A percentile compares a stretch with the other conserved stretches of the same genome.
Conservation (phyloP, 2,797 vertebrate genomes). For the Poecilia picta region DNA sequence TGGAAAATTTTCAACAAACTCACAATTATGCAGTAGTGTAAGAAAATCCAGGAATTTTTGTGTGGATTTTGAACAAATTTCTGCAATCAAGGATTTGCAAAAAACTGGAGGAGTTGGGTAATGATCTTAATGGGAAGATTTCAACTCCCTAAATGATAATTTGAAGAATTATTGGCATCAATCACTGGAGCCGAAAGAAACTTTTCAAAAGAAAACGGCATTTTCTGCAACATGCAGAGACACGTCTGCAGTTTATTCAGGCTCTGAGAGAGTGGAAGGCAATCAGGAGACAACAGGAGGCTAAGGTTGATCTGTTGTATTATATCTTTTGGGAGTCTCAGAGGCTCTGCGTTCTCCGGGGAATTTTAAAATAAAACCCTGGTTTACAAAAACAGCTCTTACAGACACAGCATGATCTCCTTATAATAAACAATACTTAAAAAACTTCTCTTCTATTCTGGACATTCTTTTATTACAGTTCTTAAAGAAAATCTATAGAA, state of each 20-base stretch:
- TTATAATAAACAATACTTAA: not conserved
- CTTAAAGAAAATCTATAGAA: not conserved
- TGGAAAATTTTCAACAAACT: not conserved
- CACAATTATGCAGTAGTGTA: not conserved
- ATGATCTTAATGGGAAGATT: not conserved
- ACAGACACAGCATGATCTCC: not conserved
- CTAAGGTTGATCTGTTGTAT: not conserved
- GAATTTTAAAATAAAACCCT: not conserved
- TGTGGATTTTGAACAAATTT: not conserved
- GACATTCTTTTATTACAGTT: not conserved
- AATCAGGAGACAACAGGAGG: not conserved
- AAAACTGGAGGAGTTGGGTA: not conserved
- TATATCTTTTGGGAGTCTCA: not conserved
- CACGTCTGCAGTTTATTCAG: not conserved
- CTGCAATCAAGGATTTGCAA: not conserved
- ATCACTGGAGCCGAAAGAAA: not conserved
- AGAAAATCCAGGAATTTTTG: too few species aligned
- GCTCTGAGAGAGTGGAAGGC: not conserved
- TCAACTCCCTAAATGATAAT: not conserved
- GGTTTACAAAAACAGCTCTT: not conserved
- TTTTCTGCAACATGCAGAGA: not conserved
- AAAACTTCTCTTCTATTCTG: not conserved
- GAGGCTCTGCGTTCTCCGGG: not conserved
- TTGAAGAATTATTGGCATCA: not conserved
- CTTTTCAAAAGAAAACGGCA: not conserved